Evolutionary conservation across 2,113 vertebrate species (phyloP).

Genomic region (Microtus oregoni): DNA sequence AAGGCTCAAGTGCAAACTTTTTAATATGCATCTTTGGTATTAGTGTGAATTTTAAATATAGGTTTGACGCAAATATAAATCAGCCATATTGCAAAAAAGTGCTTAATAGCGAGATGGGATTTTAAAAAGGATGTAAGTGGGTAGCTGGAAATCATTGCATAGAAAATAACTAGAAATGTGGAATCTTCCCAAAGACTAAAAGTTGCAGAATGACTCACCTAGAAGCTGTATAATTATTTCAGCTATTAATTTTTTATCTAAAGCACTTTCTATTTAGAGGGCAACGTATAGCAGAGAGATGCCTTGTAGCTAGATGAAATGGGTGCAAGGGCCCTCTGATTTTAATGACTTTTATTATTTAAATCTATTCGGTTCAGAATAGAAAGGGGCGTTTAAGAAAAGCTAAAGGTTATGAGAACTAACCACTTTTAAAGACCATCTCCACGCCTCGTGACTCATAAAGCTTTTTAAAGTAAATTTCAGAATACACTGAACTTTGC

Average conservation of each 20-base stretch:
- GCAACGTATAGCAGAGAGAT: slow-evolving; percentile 62
- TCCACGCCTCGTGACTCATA: slow-evolving; percentile 65
- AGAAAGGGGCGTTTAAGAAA: slow-evolving; percentile 56
- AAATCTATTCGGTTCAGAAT: slow-evolving; percentile 56
- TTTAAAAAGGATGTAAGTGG: slow-evolving; percentile 61
- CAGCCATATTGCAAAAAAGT: background rate
- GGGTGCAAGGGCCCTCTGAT: slow-evolving; percentile 27
- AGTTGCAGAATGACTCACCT: slow-evolving; percentile 77
- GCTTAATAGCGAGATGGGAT: slow-evolving; percentile 58
- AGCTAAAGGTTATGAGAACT: slow-evolving; percentile 57
- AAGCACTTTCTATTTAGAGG: slow-evolving; percentile 75
- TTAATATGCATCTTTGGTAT: slow-evolving; percentile 37
- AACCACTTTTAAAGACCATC: slow-evolving; percentile 52
- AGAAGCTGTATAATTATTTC: slow-evolving; percentile 80
- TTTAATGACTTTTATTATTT: slow-evolving; percentile 64
- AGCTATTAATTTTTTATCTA: slow-evolving; percentile 72
- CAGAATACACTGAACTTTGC: slow-evolving; percentile 33
- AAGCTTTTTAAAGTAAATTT: slow-evolving; percentile 60
- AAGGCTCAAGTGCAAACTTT: background rate
- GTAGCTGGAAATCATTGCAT: slow-evolving; percentile 55
- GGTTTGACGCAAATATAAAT: slow-evolving; percentile 21
- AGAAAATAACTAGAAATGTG: slow-evolving; percentile 72
- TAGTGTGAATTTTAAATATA: slow-evolving; percentile 36
- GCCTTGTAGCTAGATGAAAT: slow-evolving; percentile 49
- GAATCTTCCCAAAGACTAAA: slow-evolving; percentile 69